Evolutionary conservation across 2,113 vertebrate species (phyloP).

Genomic region (Colaptes auratus): DNA sequence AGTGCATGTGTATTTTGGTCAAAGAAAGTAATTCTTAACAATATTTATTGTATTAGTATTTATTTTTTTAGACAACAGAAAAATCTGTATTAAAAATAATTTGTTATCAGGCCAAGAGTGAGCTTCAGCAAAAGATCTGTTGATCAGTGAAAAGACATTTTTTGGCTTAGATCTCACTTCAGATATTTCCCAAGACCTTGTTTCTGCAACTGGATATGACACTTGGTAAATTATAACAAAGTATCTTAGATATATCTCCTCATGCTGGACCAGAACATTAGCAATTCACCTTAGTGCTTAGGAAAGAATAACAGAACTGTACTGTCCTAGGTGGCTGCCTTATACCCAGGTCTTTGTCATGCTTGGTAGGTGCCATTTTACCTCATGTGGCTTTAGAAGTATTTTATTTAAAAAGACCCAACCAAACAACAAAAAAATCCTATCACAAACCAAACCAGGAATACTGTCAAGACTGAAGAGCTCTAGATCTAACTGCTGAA

Average conservation of each 20-base stretch:
- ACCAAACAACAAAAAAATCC: neutral
- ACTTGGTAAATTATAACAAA: neutral
- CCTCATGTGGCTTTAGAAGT: neutral
- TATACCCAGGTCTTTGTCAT: neutral
- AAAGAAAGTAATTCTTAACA: neutral
- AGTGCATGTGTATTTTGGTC: neutral
- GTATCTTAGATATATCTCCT: neutral
- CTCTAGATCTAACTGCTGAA: neutral
- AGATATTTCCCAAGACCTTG: neutral
- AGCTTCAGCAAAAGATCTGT: neutral
- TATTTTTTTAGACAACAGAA: slow-evolving; percentile 18
- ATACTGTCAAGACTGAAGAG: neutral
- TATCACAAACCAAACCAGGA: neutral
- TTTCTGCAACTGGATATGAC: neutral
- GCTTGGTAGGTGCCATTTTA: neutral
- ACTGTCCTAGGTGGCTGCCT: neutral
- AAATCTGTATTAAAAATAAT: neutral
- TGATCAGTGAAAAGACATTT: neutral
- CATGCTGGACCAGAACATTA: neutral
- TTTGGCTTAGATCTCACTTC: neutral
- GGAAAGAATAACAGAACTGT: neutral
- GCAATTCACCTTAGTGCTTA: neutral
- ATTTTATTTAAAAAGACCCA: neutral
- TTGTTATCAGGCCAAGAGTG: neutral
- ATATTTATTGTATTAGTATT: neutral